Percentiles rank a stretch among this genome's conserved stretches.
Evolutionary conservation across 2,113 vertebrate species (phyloP).

Genomic region (Hassar affinis): DNA sequence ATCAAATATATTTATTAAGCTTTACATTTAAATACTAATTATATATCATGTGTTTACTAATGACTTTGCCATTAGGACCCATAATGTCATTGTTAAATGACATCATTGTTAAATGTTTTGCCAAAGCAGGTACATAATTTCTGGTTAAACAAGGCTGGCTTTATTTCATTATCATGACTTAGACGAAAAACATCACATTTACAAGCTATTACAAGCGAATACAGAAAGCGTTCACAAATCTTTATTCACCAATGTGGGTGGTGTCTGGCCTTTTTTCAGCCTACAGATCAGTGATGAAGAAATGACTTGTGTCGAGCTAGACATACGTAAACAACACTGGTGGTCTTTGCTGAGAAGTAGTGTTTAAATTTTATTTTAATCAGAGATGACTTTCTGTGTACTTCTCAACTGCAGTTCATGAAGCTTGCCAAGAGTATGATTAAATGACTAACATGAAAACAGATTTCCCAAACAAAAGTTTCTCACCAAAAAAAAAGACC

Average conservation of each 20-base stretch:
- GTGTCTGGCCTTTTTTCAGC: constrained; percentile 1
- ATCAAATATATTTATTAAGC: neutral
- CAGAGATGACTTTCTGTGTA: neutral
- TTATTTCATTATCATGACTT: neutral
- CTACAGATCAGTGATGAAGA: neutral
- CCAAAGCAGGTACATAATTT: neutral
- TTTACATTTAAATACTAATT: neutral
- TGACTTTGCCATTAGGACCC: too few species aligned
- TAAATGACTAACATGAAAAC: neutral
- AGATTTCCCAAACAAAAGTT: too few species aligned
- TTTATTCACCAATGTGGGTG: neutral
- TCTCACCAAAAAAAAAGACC: neutral
- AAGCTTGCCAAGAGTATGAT: neutral
- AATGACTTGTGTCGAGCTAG: neutral
- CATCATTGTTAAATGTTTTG: neutral
- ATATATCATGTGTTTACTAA: neutral
- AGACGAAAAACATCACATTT: neutral
- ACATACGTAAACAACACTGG: neutral
- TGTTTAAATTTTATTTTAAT: neutral
- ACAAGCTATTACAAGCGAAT: neutral
- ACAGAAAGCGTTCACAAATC: neutral
- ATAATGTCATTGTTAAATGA: neutral
- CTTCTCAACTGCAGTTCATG: neutral
- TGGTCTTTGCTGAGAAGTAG: neutral
- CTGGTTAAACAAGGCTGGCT: neutral